Base-by-base conservation (phyloP, 1,140 invertebrate species). In the Popillia japonica region DNA sequence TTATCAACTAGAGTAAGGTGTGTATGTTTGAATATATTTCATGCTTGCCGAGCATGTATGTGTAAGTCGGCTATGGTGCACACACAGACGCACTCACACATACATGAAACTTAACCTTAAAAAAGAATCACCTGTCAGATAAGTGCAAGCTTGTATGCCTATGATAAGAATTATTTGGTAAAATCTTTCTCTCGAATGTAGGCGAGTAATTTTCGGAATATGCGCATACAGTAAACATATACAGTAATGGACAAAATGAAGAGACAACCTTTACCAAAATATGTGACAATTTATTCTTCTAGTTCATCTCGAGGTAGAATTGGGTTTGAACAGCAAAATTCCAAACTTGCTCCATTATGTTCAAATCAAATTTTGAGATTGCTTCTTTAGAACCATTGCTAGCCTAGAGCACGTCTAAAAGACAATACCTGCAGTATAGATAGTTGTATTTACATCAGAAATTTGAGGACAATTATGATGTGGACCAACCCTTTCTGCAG, bases 81-180 rank as follows among this genome's bases (percentile, higher is more conserved):
- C 27, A 34, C 27, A 34, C 27, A 34, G 27, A 34, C 27, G 27
- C 27, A 34, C 48, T 55, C 14, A 55, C 48, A n/a, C 48, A 55
- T 17, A 55, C 48, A 55, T n/a, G 48, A 55, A 55, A n/a, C 48
- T 55, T 55, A 55, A 55, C 48, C 48, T 55, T 55, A 55, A 55
- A 55, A 55, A 55, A n/a, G 48, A 55, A 17, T 55, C 48, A 55
- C 48, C 48, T 55, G 48, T 55, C 48, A 55, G 48, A 55, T 55
- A 55, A 55, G 48, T 55, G 48, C 48, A 55, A 55, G 14, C 17
- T 17, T 55, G 14, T 55, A 55, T 17, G 17, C n/a, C n/a, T 17
- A 17, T n/a, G 48, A 55, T 55, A 55, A 55, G 48, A 55, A 34
- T 34, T 55, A n/a, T 55, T 55, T 17, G 48, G 48, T 55, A 55